Percentiles rank a stretch among this genome's conserved stretches.
Conservation (phyloP, 1,140 invertebrate species). For the Gonatopus flavifemur region DNA sequence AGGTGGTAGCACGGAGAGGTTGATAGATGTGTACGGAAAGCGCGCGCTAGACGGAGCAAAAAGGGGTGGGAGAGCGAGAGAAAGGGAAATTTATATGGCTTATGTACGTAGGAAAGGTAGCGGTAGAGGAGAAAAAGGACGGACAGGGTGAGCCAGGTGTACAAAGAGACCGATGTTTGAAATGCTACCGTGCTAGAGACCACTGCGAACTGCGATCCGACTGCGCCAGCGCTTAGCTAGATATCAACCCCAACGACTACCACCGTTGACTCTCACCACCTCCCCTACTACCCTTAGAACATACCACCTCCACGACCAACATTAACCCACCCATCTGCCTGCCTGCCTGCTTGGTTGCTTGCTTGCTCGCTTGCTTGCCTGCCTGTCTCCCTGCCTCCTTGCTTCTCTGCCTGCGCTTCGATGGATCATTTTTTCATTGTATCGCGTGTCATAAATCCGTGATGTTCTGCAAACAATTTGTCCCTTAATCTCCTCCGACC, state of each 20-base stretch:
- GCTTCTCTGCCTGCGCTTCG: too few relatives aligned
- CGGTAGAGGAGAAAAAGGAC: slow-evolving; percentile 9
- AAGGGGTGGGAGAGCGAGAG: slow-evolving; percentile 1
- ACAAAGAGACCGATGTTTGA: slow-evolving; percentile 26
- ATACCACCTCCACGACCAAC: slow-evolving; percentile 3
- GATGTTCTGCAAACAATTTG: too few relatives aligned
- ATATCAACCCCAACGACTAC: slow-evolving; percentile 44
- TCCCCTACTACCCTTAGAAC: slow-evolving; percentile 7
- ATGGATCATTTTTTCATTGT: too few relatives aligned
- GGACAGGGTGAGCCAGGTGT: slow-evolving; percentile 24
- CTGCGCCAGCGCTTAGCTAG: slow-evolving; percentile 50
- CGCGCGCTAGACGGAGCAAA: neutral
- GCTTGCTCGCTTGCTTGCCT: too few relatives aligned
- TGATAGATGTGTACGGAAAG: neutral
- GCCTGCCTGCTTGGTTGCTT: too few relatives aligned
- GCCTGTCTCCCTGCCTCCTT: slow-evolving; percentile 2
- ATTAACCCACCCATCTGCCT: slow-evolving; percentile 13
- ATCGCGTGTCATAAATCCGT: too few relatives aligned
- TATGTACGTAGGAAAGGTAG: slow-evolving; percentile 1
- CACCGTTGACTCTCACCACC: slow-evolving; percentile 36
- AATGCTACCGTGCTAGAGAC: slow-evolving; percentile 41
- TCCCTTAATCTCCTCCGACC: too few relatives aligned
- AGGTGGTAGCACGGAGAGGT: neutral
- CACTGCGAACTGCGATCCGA: slow-evolving; percentile 45
- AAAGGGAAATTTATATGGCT: too few relatives aligned